Evolutionary conservation across 2,113 vertebrate species (phyloP), one percentile per base, ranked within the genome.

Genomic region (Calidris pugnax): DNA sequence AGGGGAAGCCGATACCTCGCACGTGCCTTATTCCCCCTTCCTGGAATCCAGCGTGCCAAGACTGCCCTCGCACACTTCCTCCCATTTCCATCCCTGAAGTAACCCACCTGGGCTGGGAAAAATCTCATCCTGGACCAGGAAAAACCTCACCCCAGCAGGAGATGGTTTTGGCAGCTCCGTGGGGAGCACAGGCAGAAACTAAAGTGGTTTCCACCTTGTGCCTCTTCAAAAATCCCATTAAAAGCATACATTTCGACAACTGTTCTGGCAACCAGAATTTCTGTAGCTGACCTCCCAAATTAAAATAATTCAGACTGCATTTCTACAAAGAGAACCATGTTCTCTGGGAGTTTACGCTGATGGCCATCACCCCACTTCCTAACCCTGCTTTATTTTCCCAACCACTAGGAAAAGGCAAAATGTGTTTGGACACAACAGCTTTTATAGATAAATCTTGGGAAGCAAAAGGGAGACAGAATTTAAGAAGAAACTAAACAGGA

Each of bases 161-260:
- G 62, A 8, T 17, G 30, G 45, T 20, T 23, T 23, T 0, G 1
- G 68, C 8, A 10, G 56, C 27, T 85, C 66, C 23, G 41, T 5
- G 1, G 30, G 32, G 69, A 68, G 12, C 0, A 0, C 1, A 1
- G 33, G 5, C 4, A 60, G 71, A 47, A 88, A 67, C 3, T 0
- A 14, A 59, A 32, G 48, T 0, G 0, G 12, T 78, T 90, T 80
- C 57, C 15, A 4, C 14, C 13, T 27, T 1, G 6, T 13, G 12
- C 6, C 20, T 67, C n/a, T 85, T 68, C 41, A 39, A 16, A 85
- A 67, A 47, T 23, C 77, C 35, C 15, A 37, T 30, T 30, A 27
- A 69, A 92, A 76, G 79, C 26, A 5, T 8, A 15, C 19, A 20
- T 12, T 55, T 55, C 28, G 16, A 55, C 51, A 53, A 53, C 53